Percentiles rank a stretch among this genome's conserved stretches.
Conservation (phyloP, 1,140 invertebrate genomes). For the Pseudomyrmex cubaensis region DNA sequence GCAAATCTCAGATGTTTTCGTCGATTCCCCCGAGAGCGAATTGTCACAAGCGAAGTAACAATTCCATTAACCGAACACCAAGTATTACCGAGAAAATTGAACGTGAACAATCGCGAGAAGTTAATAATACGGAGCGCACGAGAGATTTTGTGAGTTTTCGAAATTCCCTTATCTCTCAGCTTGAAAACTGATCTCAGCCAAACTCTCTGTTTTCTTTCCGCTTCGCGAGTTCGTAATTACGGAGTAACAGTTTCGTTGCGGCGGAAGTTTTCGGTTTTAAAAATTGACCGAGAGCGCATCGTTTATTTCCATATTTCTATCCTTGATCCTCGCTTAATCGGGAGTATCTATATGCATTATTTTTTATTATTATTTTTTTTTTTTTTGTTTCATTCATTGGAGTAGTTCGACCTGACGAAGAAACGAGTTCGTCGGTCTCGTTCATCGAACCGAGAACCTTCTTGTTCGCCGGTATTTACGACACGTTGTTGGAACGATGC, state of each 20-base stretch:
- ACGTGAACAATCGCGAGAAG: too few relatives aligned
- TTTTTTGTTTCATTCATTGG: neutral
- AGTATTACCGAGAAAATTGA: constrained; percentile 1
- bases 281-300: too few relatives aligned
- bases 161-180: too few relatives aligned
- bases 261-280: too few relatives aligned
- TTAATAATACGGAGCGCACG: too few relatives aligned
- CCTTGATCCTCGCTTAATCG: neutral
- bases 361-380: neutral
- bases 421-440: neutral
- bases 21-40: neutral
- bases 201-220: too few relatives aligned
- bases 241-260: too few relatives aligned
- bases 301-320: too few relatives aligned
- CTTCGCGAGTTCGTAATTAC: too few relatives aligned
- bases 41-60: neutral
- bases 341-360: too few relatives aligned
- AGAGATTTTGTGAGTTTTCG: too few relatives aligned
- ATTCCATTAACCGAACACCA: neutral
- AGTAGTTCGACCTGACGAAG: constrained; percentile 10
- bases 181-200: too few relatives aligned
- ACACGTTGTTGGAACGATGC: constrained; percentile 71
- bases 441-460: constrained; percentile 11
- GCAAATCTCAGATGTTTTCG: constrained; percentile 41
- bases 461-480: constrained; percentile 65